These are phyloP conservation scores for Lithobates pipiens DNA, from an alignment of 2,797 vertebrate species.

Conservation along the genomic window DNA sequence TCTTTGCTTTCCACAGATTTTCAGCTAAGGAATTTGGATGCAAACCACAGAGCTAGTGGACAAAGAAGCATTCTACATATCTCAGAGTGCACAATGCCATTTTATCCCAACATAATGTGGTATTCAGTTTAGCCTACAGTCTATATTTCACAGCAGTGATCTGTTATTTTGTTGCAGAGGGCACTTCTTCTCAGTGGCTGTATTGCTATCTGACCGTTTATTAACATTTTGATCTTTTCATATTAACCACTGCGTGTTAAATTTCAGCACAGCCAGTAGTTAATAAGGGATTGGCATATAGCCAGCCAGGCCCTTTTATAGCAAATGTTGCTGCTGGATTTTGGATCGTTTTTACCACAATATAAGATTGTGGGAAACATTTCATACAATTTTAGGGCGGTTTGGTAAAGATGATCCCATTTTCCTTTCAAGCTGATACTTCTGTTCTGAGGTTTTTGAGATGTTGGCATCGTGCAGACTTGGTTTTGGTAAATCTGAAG, in stretches of 20 bases:
- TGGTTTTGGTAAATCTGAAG: no score
- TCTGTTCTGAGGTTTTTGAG: no score
- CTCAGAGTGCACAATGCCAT: conserved; percentile 52
- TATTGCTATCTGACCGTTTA: conserved; percentile 24
- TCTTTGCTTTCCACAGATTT: conserved; percentile 42
- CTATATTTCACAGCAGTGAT: conserved; percentile 54
- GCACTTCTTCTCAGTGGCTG: conserved; percentile 32
- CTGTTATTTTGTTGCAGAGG: conserved; percentile 39
- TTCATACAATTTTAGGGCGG: no score
- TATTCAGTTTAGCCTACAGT: conserved; percentile 45
- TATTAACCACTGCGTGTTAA: conserved; percentile 4
- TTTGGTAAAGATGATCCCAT: no score
- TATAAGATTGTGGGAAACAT: no score
- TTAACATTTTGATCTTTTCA: conserved; percentile 42
- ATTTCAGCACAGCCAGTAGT: conserved; percentile 30
- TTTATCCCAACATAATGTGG: conserved; percentile 54
- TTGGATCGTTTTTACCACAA: no score
- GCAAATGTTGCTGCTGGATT: no score
- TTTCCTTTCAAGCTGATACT: no score
- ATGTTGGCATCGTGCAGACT: no score
- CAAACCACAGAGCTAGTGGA: conserved; percentile 39
- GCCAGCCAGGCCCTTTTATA: neutral
- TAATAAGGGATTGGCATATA: neutral
- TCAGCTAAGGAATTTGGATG: conserved; percentile 46
- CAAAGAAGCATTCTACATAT: conserved; percentile 57